Base-by-base conservation (phyloP, 2,888 invertebrate species). In the Tenthredo notha region DNA sequence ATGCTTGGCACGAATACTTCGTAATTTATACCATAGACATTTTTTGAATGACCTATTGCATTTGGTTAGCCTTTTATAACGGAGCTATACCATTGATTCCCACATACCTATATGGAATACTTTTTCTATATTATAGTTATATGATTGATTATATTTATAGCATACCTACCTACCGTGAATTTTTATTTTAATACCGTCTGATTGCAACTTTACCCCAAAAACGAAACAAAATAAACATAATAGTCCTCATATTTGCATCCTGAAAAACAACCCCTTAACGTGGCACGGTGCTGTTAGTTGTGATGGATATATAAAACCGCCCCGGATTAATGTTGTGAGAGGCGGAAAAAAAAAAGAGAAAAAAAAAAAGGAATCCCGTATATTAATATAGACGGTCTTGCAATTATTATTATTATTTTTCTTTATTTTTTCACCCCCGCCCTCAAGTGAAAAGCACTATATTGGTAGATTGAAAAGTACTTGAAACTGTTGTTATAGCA, bases 1-100 rank as follows among this genome's bases (percentile, higher is more conserved):
- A 21, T 21, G 67, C 67, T 10, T 67, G 67, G 67, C 67, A 25
- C 67, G 67, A 67, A 67, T 67, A 15, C 67, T 29, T 67, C 33
- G 25, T n/a, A 65, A 65, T 29, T 65, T 65, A 29, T 65, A 61
- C 12, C 15, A 12, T 61, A 61, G 61, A 29, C 9, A 61, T 29
- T 29, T 61, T 61, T 21, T 61, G 61, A 25, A 61, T 61, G 61
- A 0, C 61, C 12, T 61, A 21, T 61, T 61, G 61, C 21, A 61
- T 61, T 61, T 67, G 21, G 67, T 29, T 67, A 67, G 67, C 29
- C 67, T 29, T 67, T 33, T 67, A 15, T 25, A 67, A 33, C 67
- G 54, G 54, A 54, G 54, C n/a, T 54, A 54, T 54, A 50, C 18
- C 50, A 25, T 61, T 25, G 7, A 61, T 61, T 25, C 21, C 21